Conservation (phyloP, 2,888 invertebrate genomes). For the Diaprepes abbreviatus region DNA sequence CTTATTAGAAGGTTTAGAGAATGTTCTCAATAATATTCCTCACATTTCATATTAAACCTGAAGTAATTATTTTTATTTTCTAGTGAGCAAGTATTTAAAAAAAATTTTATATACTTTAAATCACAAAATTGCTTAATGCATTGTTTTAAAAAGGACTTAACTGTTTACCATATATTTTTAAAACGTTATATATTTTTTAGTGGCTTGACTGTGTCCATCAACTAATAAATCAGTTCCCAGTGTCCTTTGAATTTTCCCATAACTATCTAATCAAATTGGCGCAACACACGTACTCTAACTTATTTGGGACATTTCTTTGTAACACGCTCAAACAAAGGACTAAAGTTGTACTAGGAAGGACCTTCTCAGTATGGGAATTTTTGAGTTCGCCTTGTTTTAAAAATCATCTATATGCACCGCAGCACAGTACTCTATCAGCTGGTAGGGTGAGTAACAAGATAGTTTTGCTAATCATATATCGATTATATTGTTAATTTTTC, state of each 20-base stretch:
- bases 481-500: too few species aligned
- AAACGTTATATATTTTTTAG: slow-evolving; percentile 76
- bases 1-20: too few species aligned
- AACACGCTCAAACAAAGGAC: slow-evolving; percentile 85
- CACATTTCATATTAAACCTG: too few species aligned
- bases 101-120: too few species aligned
- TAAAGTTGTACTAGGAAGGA: slow-evolving; percentile 74
- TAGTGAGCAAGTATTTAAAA: too few species aligned
- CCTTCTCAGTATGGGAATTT: slow-evolving; percentile 92
- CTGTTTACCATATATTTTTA: too few species aligned
- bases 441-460: slow-evolving; percentile 69
- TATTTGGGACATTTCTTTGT: slow-evolving; percentile 97
- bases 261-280: slow-evolving; percentile 95
- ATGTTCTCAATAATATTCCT: too few species aligned
- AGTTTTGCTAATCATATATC: too few species aligned
- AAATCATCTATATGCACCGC: slow-evolving; percentile 85
- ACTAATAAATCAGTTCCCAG: slow-evolving; percentile 87
- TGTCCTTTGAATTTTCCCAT: slow-evolving; percentile 95
- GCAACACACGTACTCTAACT: slow-evolving; percentile 94
- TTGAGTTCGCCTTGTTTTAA: slow-evolving; percentile 83
- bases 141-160: too few species aligned
- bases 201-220: slow-evolving; percentile 98
- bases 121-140: too few species aligned
- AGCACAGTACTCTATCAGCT: slow-evolving; percentile 59
- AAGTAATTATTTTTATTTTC: too few species aligned